These are phyloP conservation scores for Paelopatides confundens DNA, from an alignment of 53 echinoderm and acorn worm genomes.

Conservation along the genomic window DNA sequence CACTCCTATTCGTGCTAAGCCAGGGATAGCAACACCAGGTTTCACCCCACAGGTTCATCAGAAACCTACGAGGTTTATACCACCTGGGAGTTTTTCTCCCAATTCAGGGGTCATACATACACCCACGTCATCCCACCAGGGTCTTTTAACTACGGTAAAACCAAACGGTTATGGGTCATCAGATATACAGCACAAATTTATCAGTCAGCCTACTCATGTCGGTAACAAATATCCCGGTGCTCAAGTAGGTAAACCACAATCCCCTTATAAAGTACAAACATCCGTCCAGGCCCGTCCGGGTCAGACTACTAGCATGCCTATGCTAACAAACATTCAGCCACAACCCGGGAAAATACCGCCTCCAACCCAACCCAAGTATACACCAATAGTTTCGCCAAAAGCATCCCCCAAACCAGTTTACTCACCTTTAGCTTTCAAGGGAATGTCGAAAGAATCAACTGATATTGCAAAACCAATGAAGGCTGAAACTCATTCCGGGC, in stretches of 20 bases:
- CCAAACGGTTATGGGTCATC: slow-evolving; percentile 17
- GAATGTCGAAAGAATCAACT: background rate
- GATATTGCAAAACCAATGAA: slow-evolving; percentile 34
- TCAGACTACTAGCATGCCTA: slow-evolving; percentile 1
- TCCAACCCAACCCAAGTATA: background rate
- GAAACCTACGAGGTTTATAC: slow-evolving; percentile 31
- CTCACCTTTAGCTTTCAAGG: slow-evolving; percentile 10
- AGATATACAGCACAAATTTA: background rate
- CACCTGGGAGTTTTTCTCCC: slow-evolving; percentile 3
- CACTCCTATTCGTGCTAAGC: background rate
- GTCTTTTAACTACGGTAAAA: slow-evolving; percentile 16
- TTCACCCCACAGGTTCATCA: slow-evolving; percentile 9
- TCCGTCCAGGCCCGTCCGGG: slow-evolving; percentile 23
- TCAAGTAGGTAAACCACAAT: background rate
- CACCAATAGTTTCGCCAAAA: background rate
- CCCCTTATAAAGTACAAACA: slow-evolving; percentile 36
- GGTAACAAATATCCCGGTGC: background rate
- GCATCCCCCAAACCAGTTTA: background rate
- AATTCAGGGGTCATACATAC: background rate
- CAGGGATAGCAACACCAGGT: background rate
- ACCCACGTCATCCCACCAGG: background rate
- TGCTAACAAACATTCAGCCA: slow-evolving; percentile 33
- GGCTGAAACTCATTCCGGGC: slow-evolving; percentile 17
- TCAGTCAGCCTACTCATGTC: background rate
- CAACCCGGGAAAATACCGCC: background rate